Evolutionary conservation across 2,113 vertebrate species (phyloP).

Genomic region (Heterocephalus glaber): DNA sequence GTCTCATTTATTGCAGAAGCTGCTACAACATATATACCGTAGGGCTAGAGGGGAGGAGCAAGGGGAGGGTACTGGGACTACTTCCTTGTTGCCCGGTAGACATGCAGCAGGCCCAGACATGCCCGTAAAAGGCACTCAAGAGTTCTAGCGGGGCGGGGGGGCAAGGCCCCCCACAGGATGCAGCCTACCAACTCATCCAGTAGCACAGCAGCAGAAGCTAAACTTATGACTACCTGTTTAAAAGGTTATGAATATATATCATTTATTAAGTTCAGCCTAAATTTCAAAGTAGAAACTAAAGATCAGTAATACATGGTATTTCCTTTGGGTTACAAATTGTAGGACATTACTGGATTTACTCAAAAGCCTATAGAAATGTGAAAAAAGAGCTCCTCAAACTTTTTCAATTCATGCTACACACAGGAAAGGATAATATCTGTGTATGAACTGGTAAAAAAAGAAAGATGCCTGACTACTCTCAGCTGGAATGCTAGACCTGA

Average conservation of each 20-base stretch:
- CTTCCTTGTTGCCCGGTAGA: too few species aligned
- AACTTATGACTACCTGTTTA: too few species aligned
- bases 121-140: too few species aligned
- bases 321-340: neutral
- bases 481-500: neutral
- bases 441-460: neutral
- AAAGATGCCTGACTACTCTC: neutral
- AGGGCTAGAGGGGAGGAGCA: too few species aligned
- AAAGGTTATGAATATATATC: neutral
- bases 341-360: neutral
- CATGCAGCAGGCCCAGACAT: too few species aligned
- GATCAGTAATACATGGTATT: neutral
- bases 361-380: neutral
- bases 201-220: neutral
- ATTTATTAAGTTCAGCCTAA: neutral
- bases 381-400: neutral
- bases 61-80: too few species aligned
- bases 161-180: too few species aligned
- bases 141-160: too few species aligned
- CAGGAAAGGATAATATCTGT: neutral
- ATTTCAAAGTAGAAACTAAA: neutral
- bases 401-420: neutral
- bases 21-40: too few species aligned
- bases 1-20: too few species aligned
- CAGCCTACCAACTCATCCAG: too few species aligned